A percentile compares a stretch with the other conserved stretches of the same genome.
These are phyloP conservation scores for Maniola hyperantus DNA, from an alignment of 2,888 invertebrate genomes.

Conservation along the genomic window DNA sequence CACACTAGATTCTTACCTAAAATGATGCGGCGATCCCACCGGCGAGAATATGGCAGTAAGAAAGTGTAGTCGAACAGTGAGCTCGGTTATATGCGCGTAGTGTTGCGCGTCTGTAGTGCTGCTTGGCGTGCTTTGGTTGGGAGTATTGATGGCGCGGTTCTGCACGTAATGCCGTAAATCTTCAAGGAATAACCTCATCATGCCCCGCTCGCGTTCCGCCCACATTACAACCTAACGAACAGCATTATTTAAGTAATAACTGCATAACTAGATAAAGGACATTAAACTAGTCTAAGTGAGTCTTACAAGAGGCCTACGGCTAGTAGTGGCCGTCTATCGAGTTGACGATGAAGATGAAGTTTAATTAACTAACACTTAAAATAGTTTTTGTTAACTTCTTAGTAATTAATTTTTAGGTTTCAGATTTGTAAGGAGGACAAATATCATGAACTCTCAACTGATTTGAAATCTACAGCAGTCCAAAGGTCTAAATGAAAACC, in stretches of 20 bases:
- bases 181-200: conserved; percentile 96
- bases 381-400: no score
- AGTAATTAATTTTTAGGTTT: no score
- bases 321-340: no score
- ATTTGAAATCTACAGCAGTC: not conserved
- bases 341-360: no score
- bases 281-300: no score
- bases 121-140: conserved; percentile 23
- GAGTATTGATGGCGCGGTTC: conserved; percentile 42
- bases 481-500: not conserved
- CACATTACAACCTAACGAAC: conserved; percentile 89
- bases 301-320: no score
- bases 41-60: conserved; percentile 96
- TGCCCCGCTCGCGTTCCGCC: conserved; percentile 95
- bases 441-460: not conserved
- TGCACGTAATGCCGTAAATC: conserved; percentile 88
- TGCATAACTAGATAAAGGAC: not conserved
- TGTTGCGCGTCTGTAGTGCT: conserved; percentile 58
- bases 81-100: conserved; percentile 90
- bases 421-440: no score
- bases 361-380: no score
- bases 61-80: conserved; percentile 95
- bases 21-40: conserved; percentile 93
- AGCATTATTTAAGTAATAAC: not conserved
- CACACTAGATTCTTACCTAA: conserved; percentile 78